phyloP scores from a whole-genome alignment of 1,140 invertebrate genomes.

The Meteorus sp. region DNA sequence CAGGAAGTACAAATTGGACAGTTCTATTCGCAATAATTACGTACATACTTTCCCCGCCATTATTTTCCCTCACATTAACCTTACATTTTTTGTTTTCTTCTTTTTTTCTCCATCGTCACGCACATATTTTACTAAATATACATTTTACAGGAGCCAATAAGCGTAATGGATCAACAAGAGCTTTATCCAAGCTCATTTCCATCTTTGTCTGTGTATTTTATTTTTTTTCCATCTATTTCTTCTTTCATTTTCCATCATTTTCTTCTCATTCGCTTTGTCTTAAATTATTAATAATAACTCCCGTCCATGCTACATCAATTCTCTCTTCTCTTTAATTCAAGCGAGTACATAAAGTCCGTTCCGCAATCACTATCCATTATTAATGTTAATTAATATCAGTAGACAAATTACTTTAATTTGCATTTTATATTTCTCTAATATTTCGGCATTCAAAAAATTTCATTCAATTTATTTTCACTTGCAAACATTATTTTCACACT shows the following conservation, averaged over 20 bases:
- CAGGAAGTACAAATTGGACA: conserved; percentile 37
- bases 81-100: conserved; percentile 20
- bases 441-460: conserved; percentile 33
- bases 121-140: conserved; percentile 9
- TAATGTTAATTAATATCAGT: conserved; percentile 21
- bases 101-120: conserved; percentile 17
- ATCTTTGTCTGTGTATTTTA: background rate
- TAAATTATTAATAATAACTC: too few relatives aligned
- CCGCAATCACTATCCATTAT: conserved; percentile 10
- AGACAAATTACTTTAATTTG: conserved; percentile 26
- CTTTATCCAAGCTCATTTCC: background rate
- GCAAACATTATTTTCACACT: conserved; percentile 5
- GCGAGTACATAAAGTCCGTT: background rate
- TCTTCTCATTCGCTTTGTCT: background rate
- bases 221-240: background rate
- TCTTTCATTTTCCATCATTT: background rate
- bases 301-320: too few relatives aligned
- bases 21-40: conserved; percentile 24
- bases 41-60: conserved; percentile 26
- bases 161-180: conserved; percentile 15
- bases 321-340: background rate
- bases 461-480: background rate
- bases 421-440: conserved; percentile 27
- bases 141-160: conserved; percentile 16
- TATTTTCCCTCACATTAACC: conserved; percentile 20